phyloP scores from a whole-genome alignment of 2,888 invertebrate species.

The Pammene aurita region DNA sequence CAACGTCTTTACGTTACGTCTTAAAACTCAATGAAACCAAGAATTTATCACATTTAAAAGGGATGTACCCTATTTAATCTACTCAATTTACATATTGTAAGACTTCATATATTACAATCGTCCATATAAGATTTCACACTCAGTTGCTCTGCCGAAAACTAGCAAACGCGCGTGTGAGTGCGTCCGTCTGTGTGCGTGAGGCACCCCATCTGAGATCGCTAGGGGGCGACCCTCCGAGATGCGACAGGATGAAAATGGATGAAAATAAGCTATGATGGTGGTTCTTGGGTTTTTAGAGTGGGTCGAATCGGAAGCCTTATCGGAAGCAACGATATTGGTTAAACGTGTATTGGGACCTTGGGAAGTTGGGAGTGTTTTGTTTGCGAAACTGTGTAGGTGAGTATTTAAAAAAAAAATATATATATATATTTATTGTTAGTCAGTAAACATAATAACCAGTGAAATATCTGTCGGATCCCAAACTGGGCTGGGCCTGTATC shows the following conservation, averaged over 20 bases:
- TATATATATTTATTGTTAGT: no score
- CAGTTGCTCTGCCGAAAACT: conserved; percentile 30
- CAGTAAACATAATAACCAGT: no score
- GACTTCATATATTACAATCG: neutral
- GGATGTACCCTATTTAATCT: no score
- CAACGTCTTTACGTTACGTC: no score
- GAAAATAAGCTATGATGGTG: conserved; percentile 38
- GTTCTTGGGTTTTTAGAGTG: conserved; percentile 26
- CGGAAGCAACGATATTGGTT: neutral
- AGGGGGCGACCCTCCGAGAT: conserved; percentile 38
- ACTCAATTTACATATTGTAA: no score
- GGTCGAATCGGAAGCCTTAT: conserved; percentile 11
- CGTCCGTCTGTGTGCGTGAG: conserved; percentile 6
- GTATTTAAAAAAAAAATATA: no score
- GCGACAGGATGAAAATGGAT: conserved; percentile 33
- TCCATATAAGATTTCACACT: conserved; percentile 29
- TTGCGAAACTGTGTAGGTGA: neutral
- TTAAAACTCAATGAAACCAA: no score
- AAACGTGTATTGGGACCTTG: neutral
- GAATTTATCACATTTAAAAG: no score
- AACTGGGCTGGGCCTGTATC: no score
- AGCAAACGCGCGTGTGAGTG: neutral
- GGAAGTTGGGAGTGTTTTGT: neutral
- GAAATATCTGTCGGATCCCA: no score
- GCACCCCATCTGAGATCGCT: conserved; percentile 31